Evolutionary conservation across 2,113 vertebrate genomes (phyloP).

Genomic region (Tetraodon nigroviridis): DNA sequence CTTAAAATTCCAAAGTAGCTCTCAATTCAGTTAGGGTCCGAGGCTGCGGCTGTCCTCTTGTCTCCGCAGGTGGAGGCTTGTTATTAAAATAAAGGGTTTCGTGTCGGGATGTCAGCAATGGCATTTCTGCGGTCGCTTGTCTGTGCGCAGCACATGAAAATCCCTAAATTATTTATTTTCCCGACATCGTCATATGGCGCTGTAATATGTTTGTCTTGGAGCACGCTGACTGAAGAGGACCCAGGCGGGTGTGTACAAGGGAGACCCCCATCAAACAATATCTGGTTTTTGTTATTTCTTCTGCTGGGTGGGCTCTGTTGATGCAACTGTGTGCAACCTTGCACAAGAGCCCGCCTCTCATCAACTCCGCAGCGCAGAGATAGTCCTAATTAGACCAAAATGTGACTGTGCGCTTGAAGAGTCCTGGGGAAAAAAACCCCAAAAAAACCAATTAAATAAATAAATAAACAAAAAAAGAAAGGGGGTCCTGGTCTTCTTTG

Average conservation of each 20-base stretch:
- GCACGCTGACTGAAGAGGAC: slow-evolving; percentile 48
- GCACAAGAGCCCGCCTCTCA: slow-evolving; percentile 36
- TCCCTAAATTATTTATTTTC: slow-evolving; percentile 75
- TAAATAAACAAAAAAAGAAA: too few species aligned
- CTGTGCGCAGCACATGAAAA: slow-evolving; percentile 63
- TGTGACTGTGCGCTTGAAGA: slow-evolving; percentile 41
- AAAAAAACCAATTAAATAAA: too few species aligned
- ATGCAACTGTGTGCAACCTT: slow-evolving; percentile 63
- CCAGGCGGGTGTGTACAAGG: slow-evolving; percentile 59
- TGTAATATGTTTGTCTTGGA: slow-evolving; percentile 69
- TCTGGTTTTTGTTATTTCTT: slow-evolving; percentile 65
- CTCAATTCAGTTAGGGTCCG: slow-evolving; percentile 68
- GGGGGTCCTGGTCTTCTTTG: slow-evolving; percentile 75
- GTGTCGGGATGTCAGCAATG: slow-evolving; percentile 64
- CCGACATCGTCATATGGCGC: slow-evolving; percentile 72
- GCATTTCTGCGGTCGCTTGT: slow-evolving; percentile 68
- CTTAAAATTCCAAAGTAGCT: slow-evolving; percentile 74
- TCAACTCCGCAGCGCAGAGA: slow-evolving; percentile 38
- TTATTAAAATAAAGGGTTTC: slow-evolving; percentile 67
- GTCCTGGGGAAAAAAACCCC: slow-evolving; percentile 19
- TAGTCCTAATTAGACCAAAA: slow-evolving; percentile 59
- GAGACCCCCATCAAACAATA: slow-evolving; percentile 72
- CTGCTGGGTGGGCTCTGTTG: slow-evolving; percentile 61
- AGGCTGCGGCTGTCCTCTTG: slow-evolving; percentile 46
- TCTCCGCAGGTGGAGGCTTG: slow-evolving; percentile 30